phyloP scores from a whole-genome alignment of 1,140 invertebrate species.

The Polypedilum pembai region DNA sequence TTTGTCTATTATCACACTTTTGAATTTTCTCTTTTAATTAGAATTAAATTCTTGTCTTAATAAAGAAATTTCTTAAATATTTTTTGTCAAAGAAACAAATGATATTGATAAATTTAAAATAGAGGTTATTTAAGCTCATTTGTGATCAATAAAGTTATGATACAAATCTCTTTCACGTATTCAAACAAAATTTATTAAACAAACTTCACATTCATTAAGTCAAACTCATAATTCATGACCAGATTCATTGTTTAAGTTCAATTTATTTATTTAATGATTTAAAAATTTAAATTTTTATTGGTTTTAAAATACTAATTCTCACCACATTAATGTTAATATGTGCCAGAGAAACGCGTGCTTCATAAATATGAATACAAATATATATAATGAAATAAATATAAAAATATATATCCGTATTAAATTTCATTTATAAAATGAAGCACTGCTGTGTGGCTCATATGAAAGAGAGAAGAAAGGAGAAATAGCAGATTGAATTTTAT shows the following conservation, averaged over 20 bases:
- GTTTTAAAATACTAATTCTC: constrained; percentile 28
- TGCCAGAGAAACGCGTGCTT: constrained; percentile 20
- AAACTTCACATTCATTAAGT: neutral
- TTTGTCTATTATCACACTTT: too few species aligned
- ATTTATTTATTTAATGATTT: constrained; percentile 26
- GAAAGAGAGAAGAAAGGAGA: constrained; percentile 3
- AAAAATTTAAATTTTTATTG: constrained; percentile 29
- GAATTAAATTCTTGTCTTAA: too few species aligned
- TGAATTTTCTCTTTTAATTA: too few species aligned
- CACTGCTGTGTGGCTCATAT: constrained; percentile 22
- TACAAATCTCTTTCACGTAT: neutral
- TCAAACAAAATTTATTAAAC: neutral
- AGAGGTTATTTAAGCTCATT: too few species aligned
- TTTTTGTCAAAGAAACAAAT: too few species aligned
- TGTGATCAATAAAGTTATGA: too few species aligned
- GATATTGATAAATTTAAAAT: too few species aligned
- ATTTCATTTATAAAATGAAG: constrained; percentile 22
- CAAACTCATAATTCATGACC: neutral
- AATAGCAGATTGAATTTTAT: neutral
- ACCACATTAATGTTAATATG: constrained; percentile 21
- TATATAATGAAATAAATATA: constrained; percentile 22
- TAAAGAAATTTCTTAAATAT: too few species aligned
- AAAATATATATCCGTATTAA: constrained; percentile 22
- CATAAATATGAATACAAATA: constrained; percentile 19
- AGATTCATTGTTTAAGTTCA: constrained; percentile 16